A percentile compares a stretch with the other conserved stretches of the same genome.
Conservation (phyloP, 2,113 vertebrate species). For the Sander lucioperca region DNA sequence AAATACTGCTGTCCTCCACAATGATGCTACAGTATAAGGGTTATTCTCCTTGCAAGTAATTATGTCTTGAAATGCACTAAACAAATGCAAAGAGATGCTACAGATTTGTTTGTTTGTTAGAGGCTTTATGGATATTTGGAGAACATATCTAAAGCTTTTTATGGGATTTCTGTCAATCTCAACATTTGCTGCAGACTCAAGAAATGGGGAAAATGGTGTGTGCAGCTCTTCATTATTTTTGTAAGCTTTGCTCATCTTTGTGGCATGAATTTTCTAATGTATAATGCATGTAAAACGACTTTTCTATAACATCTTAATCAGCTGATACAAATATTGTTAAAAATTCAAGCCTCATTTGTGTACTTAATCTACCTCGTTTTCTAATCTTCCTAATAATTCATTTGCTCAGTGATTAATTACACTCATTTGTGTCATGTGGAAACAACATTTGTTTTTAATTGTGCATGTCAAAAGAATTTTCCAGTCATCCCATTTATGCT, state of each 20-base stretch:
- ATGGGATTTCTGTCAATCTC: not conserved
- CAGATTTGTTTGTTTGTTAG: not conserved
- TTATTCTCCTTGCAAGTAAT: not conserved
- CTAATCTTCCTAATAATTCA: constrained; percentile 81
- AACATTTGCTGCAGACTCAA: not conserved
- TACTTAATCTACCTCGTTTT: constrained; percentile 78
- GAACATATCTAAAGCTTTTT: not conserved
- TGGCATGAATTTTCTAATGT: not conserved
- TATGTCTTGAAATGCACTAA: not conserved
- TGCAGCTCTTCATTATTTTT: not conserved
- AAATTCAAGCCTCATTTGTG: constrained; percentile 81
- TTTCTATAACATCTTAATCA: constrained; percentile 61
- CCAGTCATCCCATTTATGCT: constrained; percentile 54
- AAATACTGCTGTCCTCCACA: not conserved
- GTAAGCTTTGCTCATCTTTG: constrained; percentile 8
- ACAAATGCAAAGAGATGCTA: not conserved
- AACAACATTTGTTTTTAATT: constrained; percentile 79
- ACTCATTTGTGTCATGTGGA: constrained; percentile 71
- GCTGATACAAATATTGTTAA: constrained; percentile 71
- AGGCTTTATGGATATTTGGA: not conserved
- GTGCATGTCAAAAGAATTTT: constrained; percentile 75
- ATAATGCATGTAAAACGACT: constrained; percentile 35
- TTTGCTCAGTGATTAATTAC: constrained; percentile 77
- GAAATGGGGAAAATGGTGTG: not conserved
- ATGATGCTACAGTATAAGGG: no score